Base-by-base conservation (phyloP, 1,140 invertebrate genomes). In the Hesperophylax magnus region DNA sequence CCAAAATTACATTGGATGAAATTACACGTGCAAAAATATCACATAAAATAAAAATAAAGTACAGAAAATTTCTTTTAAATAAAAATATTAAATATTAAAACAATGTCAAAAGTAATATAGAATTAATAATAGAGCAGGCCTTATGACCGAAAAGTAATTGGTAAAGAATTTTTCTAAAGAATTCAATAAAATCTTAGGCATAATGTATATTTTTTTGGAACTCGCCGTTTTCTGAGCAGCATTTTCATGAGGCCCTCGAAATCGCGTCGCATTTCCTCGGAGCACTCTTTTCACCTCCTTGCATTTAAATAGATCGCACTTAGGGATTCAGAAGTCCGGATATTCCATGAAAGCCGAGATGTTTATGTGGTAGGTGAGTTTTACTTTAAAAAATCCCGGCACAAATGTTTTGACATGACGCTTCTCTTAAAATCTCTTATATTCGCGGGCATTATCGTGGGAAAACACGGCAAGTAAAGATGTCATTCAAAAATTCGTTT, bases 271-370 rank as follows among this genome's bases (percentile, higher is more conserved):
- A 58, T 67, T 74, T 65, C 75, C 34, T 72, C 75, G 47, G 54
- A 47, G 63, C 76, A 81, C 78, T 81, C 75, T 78, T 78, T 81
- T 81, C 80, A 78, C 78, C 61, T 76, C 54, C 75, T 34, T 22
- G 77, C 80, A 71, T 81, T 81, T 81, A 81, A 81, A 81, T 78
- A 54, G 80, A 69, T 76, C 80, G 65, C 61, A 78, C 77, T 81
- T 78, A 81, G 72, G 80, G 54, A 81, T 78, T 78, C 80, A 22
- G 56, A 76, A 72, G 39, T 78, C 80, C 69, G 65, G 67, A 72
- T 77, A 81, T 72, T 69, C 39, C 47, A 61, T 77, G 75, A 81
- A 77, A 67, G 71, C 24, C 69, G 63, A 72, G 75, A 54, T 65
- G 61, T 69, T 78, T 71, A 71, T 22, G 67, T 67, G 67, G 34